phyloP scores from a whole-genome alignment of 2,113 vertebrate genomes.

The Sturnus vulgaris region DNA sequence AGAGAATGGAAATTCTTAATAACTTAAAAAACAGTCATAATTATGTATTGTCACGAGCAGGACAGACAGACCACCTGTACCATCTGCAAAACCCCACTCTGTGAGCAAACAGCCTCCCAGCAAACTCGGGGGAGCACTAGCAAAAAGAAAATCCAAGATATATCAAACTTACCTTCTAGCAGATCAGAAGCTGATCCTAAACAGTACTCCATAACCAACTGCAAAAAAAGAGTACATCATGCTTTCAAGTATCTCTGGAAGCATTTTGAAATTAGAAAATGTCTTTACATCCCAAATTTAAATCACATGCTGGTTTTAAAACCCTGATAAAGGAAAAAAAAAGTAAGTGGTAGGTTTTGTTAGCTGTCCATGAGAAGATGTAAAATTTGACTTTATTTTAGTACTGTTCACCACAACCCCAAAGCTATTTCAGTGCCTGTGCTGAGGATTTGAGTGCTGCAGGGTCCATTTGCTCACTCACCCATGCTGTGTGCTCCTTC shows the following conservation, averaged over 20 bases:
- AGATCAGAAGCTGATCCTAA: conserved; percentile 97
- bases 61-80: neutral
- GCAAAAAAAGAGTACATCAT: conserved; percentile 57
- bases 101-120: neutral
- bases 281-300: neutral
- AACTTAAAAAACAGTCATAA: too few relatives aligned
- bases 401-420: neutral
- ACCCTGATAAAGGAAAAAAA: neutral
- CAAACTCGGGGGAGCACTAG: neutral
- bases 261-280: neutral
- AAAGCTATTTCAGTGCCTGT: neutral
- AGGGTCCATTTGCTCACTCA: conserved; percentile 57
- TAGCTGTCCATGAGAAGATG: neutral
- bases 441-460: neutral
- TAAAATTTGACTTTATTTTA: neutral
- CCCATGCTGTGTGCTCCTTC: conserved; percentile 98
- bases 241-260: neutral
- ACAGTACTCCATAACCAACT: conserved; percentile 99
- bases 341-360: neutral
- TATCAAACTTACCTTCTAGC: conserved; percentile 88
- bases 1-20: neutral
- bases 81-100: neutral
- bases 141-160: neutral
- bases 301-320: neutral
- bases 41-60: neutral